Evolutionary conservation across 64 coral and sea anemone species (phyloP).

Genomic region (Dendrophyllia cribrosa): DNA sequence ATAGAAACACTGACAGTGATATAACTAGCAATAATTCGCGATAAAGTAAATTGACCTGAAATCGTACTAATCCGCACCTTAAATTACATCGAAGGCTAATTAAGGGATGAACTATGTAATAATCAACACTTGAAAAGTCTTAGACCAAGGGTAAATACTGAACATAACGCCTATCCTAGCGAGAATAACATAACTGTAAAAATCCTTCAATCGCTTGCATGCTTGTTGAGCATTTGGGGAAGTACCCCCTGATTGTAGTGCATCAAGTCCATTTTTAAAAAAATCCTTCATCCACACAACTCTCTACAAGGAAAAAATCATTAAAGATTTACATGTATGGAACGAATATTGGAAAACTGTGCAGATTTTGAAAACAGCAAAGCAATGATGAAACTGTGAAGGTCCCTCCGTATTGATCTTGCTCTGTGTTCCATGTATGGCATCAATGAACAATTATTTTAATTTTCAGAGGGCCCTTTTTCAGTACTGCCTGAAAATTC

Average conservation of each 20-base stretch:
- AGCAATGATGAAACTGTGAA: slow-evolving; percentile 34
- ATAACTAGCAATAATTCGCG: too few species aligned
- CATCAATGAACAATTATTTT: too few species aligned
- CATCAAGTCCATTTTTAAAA: slow-evolving; percentile 39
- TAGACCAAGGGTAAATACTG: too few species aligned
- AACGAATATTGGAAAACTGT: slow-evolving; percentile 21
- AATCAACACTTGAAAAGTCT: too few species aligned
- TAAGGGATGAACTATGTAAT: too few species aligned
- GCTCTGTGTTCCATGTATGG: slow-evolving; percentile 18
- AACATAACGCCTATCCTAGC: too few species aligned
- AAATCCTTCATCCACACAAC: slow-evolving; percentile 26
- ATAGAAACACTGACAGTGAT: too few species aligned
- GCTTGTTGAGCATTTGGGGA: slow-evolving; percentile 45
- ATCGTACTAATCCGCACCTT: too few species aligned
- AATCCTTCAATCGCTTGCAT: slow-evolving; percentile 54
- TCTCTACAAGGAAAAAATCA: slow-evolving; percentile 55
- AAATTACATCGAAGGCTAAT: too few species aligned
- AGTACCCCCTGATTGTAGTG: slow-evolving; percentile 25
- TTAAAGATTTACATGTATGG: slow-evolving; percentile 35
- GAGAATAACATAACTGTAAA: slow-evolving; percentile 36
- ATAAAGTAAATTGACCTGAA: too few species aligned
- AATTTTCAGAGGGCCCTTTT: too few species aligned
- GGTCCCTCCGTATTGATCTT: slow-evolving; percentile 35
- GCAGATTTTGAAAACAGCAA: slow-evolving; percentile 33
- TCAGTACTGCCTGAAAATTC: slow-evolving; percentile 11